A percentile compares a stretch with the other conserved stretches of the same genome.
Evolutionary conservation across 2,113 vertebrate species (phyloP).

Genomic region (Perca flavescens): DNA sequence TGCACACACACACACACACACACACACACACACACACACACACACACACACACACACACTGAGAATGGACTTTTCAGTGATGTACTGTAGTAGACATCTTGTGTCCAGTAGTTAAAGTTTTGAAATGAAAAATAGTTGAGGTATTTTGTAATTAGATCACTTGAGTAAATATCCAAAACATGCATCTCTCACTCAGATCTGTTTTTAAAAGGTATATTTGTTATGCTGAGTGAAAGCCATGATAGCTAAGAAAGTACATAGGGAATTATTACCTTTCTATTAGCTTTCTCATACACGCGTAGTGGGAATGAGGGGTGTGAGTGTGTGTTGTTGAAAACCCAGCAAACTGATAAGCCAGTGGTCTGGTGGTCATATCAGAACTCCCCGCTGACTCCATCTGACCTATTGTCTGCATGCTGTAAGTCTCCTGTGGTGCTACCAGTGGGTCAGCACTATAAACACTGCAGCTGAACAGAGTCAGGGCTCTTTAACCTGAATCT

Average conservation of each 20-base stretch:
- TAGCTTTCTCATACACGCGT: neutral
- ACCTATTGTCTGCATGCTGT: slow-evolving; percentile 34
- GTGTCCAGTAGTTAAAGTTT: neutral
- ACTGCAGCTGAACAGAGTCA: slow-evolving; percentile 33
- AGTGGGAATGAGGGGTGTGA: slow-evolving; percentile 38
- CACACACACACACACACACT: no score
- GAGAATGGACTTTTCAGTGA: neutral
- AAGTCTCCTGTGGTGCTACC: slow-evolving; percentile 17
- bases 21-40: no score
- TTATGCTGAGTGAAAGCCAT: slow-evolving; percentile 5
- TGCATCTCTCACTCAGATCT: slow-evolving; percentile 21
- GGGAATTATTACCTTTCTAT: slow-evolving; percentile 16
- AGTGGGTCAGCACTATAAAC: slow-evolving; percentile 36
- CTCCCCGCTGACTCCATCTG: slow-evolving; percentile 49
- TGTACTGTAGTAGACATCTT: neutral
- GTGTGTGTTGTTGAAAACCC: slow-evolving; percentile 38
- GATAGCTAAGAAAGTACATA: neutral
- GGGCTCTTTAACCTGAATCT: slow-evolving; percentile 43
- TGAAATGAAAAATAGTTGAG: no score
- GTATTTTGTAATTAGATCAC: neutral
- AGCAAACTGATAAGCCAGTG: slow-evolving; percentile 42
- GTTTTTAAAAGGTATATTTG: slow-evolving; percentile 5
- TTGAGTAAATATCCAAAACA: slow-evolving; percentile 5
- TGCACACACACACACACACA: neutral
- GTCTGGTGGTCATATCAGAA: slow-evolving; percentile 39